These are phyloP conservation scores for Himalopsyche tibetana DNA, from an alignment of 2,888 invertebrate genomes.

Conservation along the genomic window DNA sequence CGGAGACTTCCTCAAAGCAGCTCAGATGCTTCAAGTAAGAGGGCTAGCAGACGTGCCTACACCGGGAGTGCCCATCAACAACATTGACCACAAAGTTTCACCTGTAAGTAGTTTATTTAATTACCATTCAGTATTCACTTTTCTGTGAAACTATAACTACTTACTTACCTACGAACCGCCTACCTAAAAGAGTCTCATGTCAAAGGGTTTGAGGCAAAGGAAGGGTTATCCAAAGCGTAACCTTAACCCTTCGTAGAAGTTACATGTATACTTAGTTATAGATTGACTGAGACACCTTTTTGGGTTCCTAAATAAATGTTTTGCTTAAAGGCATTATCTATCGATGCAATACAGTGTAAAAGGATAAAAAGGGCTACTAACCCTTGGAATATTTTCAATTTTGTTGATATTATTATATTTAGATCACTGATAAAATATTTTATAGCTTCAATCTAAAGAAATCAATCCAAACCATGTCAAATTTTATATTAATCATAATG, in stretches of 20 bases:
- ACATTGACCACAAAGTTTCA: conserved; percentile 82
- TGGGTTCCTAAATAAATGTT: conserved; percentile 28
- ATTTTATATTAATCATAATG: background rate
- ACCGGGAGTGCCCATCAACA: conserved; percentile 72
- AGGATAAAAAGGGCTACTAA: too few species aligned
- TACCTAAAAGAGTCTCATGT: conserved; percentile 18
- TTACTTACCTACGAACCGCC: background rate
- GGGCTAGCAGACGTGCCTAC: conserved; percentile 88
- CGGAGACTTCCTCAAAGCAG: conserved; percentile 90
- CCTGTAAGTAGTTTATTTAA: conserved; percentile 77
- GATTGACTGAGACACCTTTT: conserved; percentile 23
- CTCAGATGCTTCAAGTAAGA: conserved; percentile 90
- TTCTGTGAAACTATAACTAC: background rate
- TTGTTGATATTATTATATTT: background rate
- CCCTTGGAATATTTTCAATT: background rate
- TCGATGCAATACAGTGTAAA: too few species aligned
- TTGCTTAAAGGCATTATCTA: background rate
- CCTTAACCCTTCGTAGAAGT: background rate
- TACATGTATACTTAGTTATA: background rate
- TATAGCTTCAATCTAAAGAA: too few species aligned
- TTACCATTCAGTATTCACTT: conserved; percentile 1
- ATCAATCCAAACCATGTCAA: background rate
- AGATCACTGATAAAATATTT: background rate
- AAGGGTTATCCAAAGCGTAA: conserved; percentile 16
- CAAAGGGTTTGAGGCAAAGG: conserved; percentile 5